These are phyloP conservation scores for Dasypogon diadema DNA, from an alignment of 2,888 invertebrate species.

Conservation along the genomic window DNA sequence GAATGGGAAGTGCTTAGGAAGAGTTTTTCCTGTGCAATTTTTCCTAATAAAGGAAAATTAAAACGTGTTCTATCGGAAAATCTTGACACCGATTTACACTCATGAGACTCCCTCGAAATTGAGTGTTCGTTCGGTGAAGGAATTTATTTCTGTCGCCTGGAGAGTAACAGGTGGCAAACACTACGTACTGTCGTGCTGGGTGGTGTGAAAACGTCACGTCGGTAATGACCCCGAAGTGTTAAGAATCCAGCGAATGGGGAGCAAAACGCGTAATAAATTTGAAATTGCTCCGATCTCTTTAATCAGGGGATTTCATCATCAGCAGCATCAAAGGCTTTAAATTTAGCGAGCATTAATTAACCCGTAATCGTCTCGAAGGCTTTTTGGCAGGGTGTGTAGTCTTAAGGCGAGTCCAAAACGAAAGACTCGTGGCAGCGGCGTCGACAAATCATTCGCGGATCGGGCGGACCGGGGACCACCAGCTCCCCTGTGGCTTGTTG, in stretches of 20 bases:
- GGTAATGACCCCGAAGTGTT: background rate
- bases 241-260: background rate
- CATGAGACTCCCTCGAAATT: slow-evolving; percentile 3
- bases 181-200: background rate
- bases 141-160: slow-evolving; percentile 1
- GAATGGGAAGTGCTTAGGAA: slow-evolving; percentile 5
- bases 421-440: background rate
- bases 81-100: slow-evolving; percentile 44
- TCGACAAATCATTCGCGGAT: no score
- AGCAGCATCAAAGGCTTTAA: slow-evolving; percentile 5
- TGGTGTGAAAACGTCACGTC: background rate
- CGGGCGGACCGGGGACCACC: background rate
- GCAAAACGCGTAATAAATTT: background rate
- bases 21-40: background rate
- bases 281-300: slow-evolving; percentile 9
- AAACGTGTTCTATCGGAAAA: slow-evolving; percentile 37
- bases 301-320: slow-evolving; percentile 16
- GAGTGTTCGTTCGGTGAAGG: background rate
- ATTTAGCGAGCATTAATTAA: slow-evolving; percentile 39
- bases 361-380: slow-evolving; percentile 3
- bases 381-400: background rate
- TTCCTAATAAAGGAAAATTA: slow-evolving; percentile 27
- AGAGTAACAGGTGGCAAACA: slow-evolving; percentile 15
- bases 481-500: background rate
- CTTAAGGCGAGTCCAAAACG: background rate